Evolutionary conservation across 1,140 invertebrate species (phyloP).

Genomic region (Trinorchestia longiramus): DNA sequence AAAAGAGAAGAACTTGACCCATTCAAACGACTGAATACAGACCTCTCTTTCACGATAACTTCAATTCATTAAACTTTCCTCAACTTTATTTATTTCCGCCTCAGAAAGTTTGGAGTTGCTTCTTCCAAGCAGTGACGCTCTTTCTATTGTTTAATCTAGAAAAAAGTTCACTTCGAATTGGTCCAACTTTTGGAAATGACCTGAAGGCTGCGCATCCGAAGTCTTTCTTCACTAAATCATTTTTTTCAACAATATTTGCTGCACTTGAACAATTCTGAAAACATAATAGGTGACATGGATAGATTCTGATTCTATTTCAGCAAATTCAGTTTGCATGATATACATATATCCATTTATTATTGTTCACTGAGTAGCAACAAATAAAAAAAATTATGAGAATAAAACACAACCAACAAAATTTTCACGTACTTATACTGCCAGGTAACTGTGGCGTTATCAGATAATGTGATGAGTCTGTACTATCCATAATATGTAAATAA

Average conservation of each 20-base stretch:
- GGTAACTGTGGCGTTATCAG: too few relatives aligned
- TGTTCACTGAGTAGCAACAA: too few relatives aligned
- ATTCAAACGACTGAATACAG: constrained; percentile 17
- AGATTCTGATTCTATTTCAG: background rate
- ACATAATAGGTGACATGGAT: background rate
- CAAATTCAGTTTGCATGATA: background rate
- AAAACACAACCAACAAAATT: too few relatives aligned
- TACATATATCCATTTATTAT: too few relatives aligned
- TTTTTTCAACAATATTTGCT: background rate
- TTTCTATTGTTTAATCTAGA: constrained; percentile 47
- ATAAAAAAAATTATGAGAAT: too few relatives aligned
- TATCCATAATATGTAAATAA: too few relatives aligned
- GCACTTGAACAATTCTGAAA: background rate
- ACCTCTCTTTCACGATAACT: constrained; percentile 50
- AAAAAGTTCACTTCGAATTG: constrained; percentile 30
- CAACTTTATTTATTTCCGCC: constrained; percentile 52
- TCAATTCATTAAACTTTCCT: constrained; percentile 33
- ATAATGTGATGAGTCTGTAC: too few relatives aligned
- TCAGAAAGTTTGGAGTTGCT: constrained; percentile 51
- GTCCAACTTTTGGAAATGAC: background rate
- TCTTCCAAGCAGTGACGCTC: constrained; percentile 32
- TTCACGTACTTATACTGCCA: too few relatives aligned
- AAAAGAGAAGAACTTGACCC: background rate
- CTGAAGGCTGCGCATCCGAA: background rate
- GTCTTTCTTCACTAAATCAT: background rate